A percentile compares a stretch with the other conserved stretches of the same genome.
Evolutionary conservation across 2,113 vertebrate species (phyloP).

Genomic region (Verasper variegatus): DNA sequence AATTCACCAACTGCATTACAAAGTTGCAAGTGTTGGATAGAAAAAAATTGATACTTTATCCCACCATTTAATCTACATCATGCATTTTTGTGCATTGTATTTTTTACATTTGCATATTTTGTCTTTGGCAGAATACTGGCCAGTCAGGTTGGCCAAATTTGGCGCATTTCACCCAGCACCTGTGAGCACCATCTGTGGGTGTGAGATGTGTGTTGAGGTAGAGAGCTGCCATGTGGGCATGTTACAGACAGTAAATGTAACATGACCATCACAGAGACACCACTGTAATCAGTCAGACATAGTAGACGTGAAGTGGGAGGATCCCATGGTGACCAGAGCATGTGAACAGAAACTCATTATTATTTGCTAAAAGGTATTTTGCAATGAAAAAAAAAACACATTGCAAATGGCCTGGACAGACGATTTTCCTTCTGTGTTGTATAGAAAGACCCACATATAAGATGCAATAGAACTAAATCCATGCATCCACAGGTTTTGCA

Average conservation of each 20-base stretch:
- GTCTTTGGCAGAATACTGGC: background rate
- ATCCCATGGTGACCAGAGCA: too few species aligned
- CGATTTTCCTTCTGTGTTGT: background rate
- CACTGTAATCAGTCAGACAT: background rate
- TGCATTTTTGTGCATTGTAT: background rate
- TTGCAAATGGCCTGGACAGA: background rate
- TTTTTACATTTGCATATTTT: background rate
- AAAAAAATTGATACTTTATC: background rate
- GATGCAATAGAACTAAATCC: background rate
- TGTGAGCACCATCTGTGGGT: constrained; percentile 4
- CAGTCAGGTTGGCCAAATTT: background rate
- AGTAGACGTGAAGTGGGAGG: background rate
- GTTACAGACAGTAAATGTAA: background rate
- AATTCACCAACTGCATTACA: constrained; percentile 1
- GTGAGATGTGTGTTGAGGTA: constrained; percentile 4
- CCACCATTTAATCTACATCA: background rate
- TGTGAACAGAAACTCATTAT: too few species aligned
- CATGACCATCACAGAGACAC: background rate
- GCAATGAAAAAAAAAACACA: too few species aligned
- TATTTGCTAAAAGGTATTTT: background rate
- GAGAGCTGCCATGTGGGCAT: background rate
- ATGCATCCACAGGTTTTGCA: background rate
- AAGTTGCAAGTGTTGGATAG: background rate
- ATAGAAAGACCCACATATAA: background rate
- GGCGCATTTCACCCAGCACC: background rate